These are phyloP conservation scores for Agapornis canus DNA, from an alignment of 2,797 vertebrate species.

Conservation along the genomic window DNA sequence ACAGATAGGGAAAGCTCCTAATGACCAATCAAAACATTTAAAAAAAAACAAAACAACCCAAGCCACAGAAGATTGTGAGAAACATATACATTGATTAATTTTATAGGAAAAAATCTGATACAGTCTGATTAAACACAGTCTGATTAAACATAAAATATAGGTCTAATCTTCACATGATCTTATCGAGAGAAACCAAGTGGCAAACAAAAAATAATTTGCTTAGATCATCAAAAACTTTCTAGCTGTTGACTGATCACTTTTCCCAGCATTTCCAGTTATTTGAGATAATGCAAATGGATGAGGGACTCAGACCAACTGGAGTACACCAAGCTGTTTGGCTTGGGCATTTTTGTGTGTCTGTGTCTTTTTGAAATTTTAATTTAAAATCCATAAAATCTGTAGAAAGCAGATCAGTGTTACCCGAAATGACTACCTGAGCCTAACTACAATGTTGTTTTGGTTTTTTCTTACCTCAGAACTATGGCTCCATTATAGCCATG, in stretches of 20 bases:
- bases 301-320: not conserved
- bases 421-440: not conserved
- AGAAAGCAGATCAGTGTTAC: not conserved
- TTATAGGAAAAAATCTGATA: not conserved
- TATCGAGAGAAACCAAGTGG: not conserved
- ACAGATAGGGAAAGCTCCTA: not conserved
- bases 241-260: not conserved
- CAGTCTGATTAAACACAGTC: not conserved
- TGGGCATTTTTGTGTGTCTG: not conserved
- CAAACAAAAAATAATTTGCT: not conserved
- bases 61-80: not conserved
- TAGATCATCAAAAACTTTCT: not conserved
- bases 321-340: not conserved
- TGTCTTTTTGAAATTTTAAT: not conserved
- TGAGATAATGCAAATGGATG: not conserved
- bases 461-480: not conserved
- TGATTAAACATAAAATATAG: not conserved
- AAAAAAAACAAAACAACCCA: not conserved
- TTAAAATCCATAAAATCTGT: not conserved
- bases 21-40: not conserved
- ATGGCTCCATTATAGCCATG: accelerated
- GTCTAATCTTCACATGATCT: not conserved
- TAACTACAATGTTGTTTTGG: not conserved
- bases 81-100: not conserved
- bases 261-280: not conserved